Base-by-base conservation (phyloP, 1,140 invertebrate genomes). In the Bombus balteatus region DNA sequence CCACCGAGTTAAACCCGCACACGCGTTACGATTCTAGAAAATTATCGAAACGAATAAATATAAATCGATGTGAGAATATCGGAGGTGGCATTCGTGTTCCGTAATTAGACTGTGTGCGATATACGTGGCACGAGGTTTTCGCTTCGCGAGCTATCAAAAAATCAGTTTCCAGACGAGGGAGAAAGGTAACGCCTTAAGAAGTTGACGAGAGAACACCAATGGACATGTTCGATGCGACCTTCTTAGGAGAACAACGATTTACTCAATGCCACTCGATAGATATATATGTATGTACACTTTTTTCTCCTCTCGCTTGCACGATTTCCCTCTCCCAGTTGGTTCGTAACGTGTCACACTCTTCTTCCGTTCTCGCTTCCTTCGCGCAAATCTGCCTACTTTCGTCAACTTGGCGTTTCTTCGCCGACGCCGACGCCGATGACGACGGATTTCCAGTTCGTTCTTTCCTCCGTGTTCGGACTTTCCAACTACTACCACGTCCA, bases 401-500 rank as follows among this genome's bases (percentile, higher is more conserved):
- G 90, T 90, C 88, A 88, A 91, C 70, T 88, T 77, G 65, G 32
- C 82, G 68, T 73, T 89, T 43, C 81, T 88, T 65, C 84, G 59
- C 25, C 59, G 80, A 83, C 81, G 87, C 25, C 83, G 89, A 87
- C 76, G 79, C 81, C 43, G 88, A 89, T 70, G 77, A 89, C 71
- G 70, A 78, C 77, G 75, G 37, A 79, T 86, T 81, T 70, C 89
- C 82, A 73, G 84, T 87, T 87, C 89, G 87, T 87, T 77, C 68
- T 90, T 89, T 89, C 82, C 86, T 89, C 81, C 89, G 83, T 73
- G 68, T 84, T 89, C 70, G 88, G 88, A 78, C 84, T 91, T 92
- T 82, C 88, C 89, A 85, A 68, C 83, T 76, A 82, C 70, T 87
- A 82, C 86, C 89, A 87, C 88, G 90, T 91, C 91, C 91, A 92